Conservation (phyloP, 2,888 invertebrate genomes). For the Lycia hirtaria region DNA sequence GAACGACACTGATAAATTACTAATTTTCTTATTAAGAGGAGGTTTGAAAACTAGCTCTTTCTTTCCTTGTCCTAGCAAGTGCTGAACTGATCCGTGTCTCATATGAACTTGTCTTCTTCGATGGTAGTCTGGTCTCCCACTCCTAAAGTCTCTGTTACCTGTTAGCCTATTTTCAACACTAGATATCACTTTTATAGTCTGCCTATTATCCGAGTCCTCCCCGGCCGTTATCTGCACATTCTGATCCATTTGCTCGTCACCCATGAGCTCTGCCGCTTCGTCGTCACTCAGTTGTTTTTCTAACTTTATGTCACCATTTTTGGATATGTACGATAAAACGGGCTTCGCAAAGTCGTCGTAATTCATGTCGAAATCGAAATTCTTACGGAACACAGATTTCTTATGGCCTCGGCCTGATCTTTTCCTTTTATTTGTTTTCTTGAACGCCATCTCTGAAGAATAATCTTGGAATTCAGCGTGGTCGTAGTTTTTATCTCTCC, state of each 20-base stretch:
- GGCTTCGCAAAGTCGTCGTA: conserved; percentile 45
- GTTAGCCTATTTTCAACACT: conserved; percentile 25
- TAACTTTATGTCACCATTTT: conserved; percentile 57
- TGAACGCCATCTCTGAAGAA: conserved; percentile 17
- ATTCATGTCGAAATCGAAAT: conserved; percentile 21
- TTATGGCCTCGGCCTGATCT: conserved; percentile 5
- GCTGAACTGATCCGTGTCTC: conserved; percentile 39
- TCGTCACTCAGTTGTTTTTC: conserved; percentile 55
- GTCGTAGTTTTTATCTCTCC: conserved; percentile 10
- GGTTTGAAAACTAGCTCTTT: conserved; percentile 66
- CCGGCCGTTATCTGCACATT: conserved; percentile 44
- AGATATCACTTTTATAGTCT: conserved; percentile 45
- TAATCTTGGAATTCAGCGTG: neutral
- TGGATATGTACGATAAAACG: conserved; percentile 47
- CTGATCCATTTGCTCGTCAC: conserved; percentile 33
- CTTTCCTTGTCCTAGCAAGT: conserved; percentile 48
- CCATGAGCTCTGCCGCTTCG: conserved; percentile 54
- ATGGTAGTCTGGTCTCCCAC: conserved; percentile 3
- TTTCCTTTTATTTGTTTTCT: conserved; percentile 20
- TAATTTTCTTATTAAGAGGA: conserved; percentile 58
- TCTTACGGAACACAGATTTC: conserved; percentile 21
- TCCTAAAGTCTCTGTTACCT: neutral
- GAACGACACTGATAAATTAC: conserved; percentile 68
- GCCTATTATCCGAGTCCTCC: conserved; percentile 40
- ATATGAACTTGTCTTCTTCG: conserved; percentile 41